Base-by-base conservation (phyloP, 2,888 invertebrate genomes). In the Agrochola circellaris region DNA sequence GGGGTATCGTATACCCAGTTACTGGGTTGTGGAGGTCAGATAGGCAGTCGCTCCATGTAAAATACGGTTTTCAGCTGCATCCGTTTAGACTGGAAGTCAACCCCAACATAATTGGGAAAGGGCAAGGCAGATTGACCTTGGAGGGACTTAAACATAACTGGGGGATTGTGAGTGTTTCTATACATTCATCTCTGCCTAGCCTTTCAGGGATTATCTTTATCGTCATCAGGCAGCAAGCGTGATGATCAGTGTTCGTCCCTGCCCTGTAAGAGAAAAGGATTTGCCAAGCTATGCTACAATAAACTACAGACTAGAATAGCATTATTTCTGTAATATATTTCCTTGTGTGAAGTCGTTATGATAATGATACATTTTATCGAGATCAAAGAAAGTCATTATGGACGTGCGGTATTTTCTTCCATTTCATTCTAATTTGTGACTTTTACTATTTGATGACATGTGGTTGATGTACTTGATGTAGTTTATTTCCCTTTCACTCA, bases 401-500 rank as follows among this genome's bases (percentile, higher is more conserved):
- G 17, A 70, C 65, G 5, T 54, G 38, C 20, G 42, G 60, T 58
- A 67, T 70, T 56, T 70, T 56, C 34, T 23, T 56, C 30, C 48
- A 70, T 70, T 51, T 70, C 54, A 54, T 64, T 68, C 68, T 20
- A 67, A 67, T n/a, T 23, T 56, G 42, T 61, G 38, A 83, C 83
- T 81, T 81, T 83, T 81, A 77, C 78, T 77, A 69, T 79, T 65
- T 69, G 64, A 82, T 69, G 68, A 64, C 65, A 68, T 48, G 15
- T 66, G 61, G 56, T 51, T 17, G 30, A 68, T 56, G 42, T 68
- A n/a, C 15, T 17, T 51, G 17, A 74, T 15, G n/a, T 54, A 51
- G n/a, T 38, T 26, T 67, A 34, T 58, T 77, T 70, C 20, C 65
- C 69, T 83, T 83, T 80, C 83, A 83, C 83, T 79, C 34, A 60